These are phyloP conservation scores for Apodemus sylvaticus DNA, from an alignment of 2,113 vertebrate genomes.

Conservation along the genomic window DNA sequence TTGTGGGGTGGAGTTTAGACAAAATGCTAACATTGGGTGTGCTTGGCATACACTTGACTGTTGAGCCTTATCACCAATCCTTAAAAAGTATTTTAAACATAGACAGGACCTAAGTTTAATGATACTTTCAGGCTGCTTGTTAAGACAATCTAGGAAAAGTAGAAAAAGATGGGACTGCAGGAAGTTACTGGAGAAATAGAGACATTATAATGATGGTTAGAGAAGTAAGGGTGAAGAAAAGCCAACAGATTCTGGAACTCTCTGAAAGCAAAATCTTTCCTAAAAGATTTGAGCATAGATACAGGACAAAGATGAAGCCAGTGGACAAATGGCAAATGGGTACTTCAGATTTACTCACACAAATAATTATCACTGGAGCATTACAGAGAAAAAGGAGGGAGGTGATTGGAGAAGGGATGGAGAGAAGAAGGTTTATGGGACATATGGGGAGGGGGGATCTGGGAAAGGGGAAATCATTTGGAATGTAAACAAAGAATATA, in stretches of 20 bases:
- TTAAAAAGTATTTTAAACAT: neutral
- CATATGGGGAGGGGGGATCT: no score
- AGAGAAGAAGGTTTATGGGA: no score
- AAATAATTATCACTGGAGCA: neutral
- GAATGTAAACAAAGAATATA: no score
- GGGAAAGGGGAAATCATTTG: no score
- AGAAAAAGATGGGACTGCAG: neutral
- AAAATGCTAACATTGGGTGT: neutral
- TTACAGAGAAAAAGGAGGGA: no score
- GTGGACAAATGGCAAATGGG: neutral
- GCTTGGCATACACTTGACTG: neutral
- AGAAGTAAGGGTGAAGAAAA: neutral
- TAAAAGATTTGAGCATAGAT: neutral
- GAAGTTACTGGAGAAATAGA: neutral
- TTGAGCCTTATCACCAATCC: neutral
- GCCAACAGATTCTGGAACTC: neutral
- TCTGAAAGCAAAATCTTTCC: constrained; percentile 5
- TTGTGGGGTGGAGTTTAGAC: no score
- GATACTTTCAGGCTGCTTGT: neutral
- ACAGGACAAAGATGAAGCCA: neutral
- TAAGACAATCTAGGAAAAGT: neutral
- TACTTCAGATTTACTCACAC: neutral
- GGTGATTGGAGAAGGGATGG: no score
- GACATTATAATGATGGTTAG: neutral
- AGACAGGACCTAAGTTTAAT: neutral